Conservation (phyloP, 2,797 vertebrate species). For the Eulemur mongoz region DNA sequence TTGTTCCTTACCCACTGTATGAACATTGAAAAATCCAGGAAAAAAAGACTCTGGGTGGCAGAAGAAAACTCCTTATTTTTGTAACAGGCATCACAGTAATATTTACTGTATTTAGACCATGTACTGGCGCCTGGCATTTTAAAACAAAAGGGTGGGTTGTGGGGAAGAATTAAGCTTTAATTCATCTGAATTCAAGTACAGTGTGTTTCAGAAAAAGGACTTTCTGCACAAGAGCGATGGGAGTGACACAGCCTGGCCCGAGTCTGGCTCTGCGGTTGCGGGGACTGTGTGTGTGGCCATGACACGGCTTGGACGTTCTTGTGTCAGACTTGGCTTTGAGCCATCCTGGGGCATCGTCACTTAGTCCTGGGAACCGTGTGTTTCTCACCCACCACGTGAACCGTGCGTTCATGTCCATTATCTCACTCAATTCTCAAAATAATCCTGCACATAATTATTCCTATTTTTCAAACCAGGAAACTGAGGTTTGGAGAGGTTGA, state of each 20-base stretch:
- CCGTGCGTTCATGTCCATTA: not conserved
- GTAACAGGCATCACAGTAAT: not conserved
- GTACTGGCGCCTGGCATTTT: not conserved
- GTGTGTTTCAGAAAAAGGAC: not conserved
- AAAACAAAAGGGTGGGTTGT: not conserved
- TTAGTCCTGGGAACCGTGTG: not conserved
- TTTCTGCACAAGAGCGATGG: not conserved
- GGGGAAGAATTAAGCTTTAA: slow-evolving; percentile 14
- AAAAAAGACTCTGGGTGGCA: not conserved
- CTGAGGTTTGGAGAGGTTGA: not conserved
- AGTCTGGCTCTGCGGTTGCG: not conserved
- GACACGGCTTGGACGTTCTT: not conserved
- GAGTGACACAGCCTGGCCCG: not conserved
- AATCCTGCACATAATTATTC: not conserved
- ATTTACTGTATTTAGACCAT: not conserved
- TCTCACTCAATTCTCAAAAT: not conserved
- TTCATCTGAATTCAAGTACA: not conserved
- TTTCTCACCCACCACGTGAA: not conserved
- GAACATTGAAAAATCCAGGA: not conserved
- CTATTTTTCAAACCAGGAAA: not conserved
- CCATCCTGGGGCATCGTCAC: not conserved
- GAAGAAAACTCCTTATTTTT: not conserved
- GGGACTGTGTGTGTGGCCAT: not conserved
- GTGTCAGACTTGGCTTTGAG: not conserved
- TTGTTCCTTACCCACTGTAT: not conserved